These are phyloP conservation scores for Fragum sueziense DNA, from an alignment of 2,888 invertebrate species.

Conservation along the genomic window DNA sequence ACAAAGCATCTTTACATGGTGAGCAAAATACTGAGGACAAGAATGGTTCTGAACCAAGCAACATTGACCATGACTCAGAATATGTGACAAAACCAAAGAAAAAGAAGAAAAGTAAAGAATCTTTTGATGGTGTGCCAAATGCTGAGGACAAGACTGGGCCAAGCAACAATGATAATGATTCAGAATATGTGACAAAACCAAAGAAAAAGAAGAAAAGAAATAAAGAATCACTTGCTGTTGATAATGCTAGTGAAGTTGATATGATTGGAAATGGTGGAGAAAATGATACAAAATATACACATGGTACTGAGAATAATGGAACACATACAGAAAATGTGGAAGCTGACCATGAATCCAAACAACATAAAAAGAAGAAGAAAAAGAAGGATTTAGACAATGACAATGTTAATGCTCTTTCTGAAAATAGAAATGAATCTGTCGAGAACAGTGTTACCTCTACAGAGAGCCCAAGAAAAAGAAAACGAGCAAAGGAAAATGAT, in stretches of 20 bases:
- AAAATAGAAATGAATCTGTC: background rate
- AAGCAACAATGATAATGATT: too few relatives aligned
- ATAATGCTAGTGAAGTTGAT: background rate
- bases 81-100: too few relatives aligned
- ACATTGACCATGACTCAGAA: too few relatives aligned
- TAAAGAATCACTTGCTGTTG: background rate
- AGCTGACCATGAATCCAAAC: too few relatives aligned
- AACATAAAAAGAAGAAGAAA: slow-evolving; percentile 5
- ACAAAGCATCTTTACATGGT: too few relatives aligned
- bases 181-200: background rate
- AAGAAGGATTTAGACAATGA: background rate
- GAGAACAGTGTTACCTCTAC: background rate
- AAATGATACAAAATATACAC: background rate
- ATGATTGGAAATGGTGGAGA: background rate
- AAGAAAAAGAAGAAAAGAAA: background rate
- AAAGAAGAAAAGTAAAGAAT: too few relatives aligned
- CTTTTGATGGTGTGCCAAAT: too few relatives aligned
- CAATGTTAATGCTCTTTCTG: background rate
- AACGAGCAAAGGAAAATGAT: background rate
- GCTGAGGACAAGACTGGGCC: too few relatives aligned
- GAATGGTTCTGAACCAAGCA: too few relatives aligned
- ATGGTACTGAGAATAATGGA: background rate
- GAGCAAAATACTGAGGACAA: background rate
- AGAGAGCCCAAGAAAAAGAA: slow-evolving; percentile 19
- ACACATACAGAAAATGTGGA: too few relatives aligned